phyloP scores from a whole-genome alignment of 2,888 invertebrate species.

The Sthenelais limicola region DNA sequence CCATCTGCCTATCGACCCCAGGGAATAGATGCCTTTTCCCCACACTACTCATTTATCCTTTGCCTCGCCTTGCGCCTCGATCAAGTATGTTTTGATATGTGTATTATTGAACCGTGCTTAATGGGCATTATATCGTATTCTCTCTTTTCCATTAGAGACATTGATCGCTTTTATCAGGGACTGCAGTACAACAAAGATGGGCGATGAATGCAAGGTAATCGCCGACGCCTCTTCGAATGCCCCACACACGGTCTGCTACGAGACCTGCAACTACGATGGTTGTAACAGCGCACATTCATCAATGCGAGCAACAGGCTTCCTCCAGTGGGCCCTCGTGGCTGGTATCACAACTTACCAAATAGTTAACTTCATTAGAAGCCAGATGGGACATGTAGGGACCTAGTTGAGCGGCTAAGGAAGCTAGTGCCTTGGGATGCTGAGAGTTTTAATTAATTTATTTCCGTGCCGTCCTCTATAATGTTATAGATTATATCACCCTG shows the following conservation, averaged over 20 bases:
- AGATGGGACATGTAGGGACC: no score
- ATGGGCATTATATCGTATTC: not conserved
- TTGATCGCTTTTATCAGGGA: conserved; percentile 13
- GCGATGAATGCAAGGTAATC: conserved; percentile 19
- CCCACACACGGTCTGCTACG: conserved; percentile 30
- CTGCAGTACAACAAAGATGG: conserved; percentile 27
- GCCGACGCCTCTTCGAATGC: not conserved
- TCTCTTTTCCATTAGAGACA: not conserved
- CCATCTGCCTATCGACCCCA: no score
- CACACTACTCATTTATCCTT: not conserved
- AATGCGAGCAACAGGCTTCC: no score
- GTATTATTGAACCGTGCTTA: not conserved
- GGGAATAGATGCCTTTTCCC: no score
- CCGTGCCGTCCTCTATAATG: no score
- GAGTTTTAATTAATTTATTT: no score
- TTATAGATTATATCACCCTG: no score
- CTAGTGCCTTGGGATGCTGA: no score
- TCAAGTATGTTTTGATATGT: not conserved
- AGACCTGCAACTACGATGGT: conserved; percentile 11
- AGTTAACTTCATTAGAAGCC: no score
- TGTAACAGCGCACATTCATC: conserved; percentile 29
- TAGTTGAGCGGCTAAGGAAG: no score
- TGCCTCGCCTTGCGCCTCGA: not conserved
- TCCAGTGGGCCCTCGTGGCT: no score
- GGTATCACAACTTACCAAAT: no score